Base-by-base conservation (phyloP, 2,888 invertebrate genomes). In the Standfussiana lucernea region DNA sequence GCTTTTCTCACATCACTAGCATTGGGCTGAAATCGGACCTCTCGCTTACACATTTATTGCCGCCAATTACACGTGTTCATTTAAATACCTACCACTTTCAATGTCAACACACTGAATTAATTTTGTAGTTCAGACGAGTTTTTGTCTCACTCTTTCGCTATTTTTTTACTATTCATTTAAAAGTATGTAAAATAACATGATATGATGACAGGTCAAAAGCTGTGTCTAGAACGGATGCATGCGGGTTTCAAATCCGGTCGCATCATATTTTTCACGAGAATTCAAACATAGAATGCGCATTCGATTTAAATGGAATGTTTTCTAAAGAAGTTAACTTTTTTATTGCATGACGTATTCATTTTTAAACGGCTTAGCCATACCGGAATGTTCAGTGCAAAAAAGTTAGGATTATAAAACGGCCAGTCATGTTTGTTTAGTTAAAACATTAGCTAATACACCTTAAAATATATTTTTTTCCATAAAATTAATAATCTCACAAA, bases 151-250 rank as follows among this genome's bases (percentile, higher is more conserved):
- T 76, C 15, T 67, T 56, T 56, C 5, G n/a, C 24, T 24, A 5
- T 7, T 42, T n/a, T 21, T 65, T 62, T 10, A 15, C 18, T n/a
- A 15, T 35, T 62, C 21, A 11, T 10, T 21, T n/a, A 71, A 40
- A 61, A 32, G 47, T 59, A 56, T 13, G 2, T 32, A 61, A 8
- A 59, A 11, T 21, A 59, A 61, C 32, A 21, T 32, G 32, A 35
- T 35, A 69, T n/a, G 24, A 42, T 71, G 75, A 79, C 64, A 67
- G 61, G 64, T 65, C 56, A 70, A 74, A 32, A 53, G 45, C 66
- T 69, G n/a, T n/a, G n/a, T 79, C 71, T 59, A 61, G 32, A 85
- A 75, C 86, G 86, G 79, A 79, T 85, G 79, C 73, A 69, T 50
- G 50, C 28, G 45, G 11, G 37, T 75, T 72, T 72, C 50, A 66